Evolutionary conservation across 2,888 invertebrate species (phyloP).

Genomic region (Thalpophila matura): DNA sequence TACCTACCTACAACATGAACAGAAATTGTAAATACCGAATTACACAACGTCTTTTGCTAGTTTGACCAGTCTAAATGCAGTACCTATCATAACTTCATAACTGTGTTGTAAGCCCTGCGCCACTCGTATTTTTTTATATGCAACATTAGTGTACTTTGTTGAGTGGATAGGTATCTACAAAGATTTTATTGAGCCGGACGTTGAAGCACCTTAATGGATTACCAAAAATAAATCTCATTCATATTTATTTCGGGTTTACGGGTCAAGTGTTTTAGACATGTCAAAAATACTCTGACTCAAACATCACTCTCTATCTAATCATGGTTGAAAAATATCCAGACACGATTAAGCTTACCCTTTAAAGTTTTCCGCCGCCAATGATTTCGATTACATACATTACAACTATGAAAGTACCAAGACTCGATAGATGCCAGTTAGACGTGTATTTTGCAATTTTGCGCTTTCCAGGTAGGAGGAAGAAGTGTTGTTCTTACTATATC

Average conservation of each 20-base stretch:
- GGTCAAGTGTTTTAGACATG: conserved; percentile 68
- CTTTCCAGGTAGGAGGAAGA: conserved; percentile 72
- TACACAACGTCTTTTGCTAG: conserved; percentile 43
- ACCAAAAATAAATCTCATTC: conserved; percentile 67
- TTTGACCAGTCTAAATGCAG: conserved; percentile 37
- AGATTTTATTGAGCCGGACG: conserved; percentile 55
- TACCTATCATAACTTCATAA: conserved; percentile 26
- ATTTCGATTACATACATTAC: conserved; percentile 61
- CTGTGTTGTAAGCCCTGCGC: conserved; percentile 30
- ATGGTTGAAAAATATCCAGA: conserved; percentile 24
- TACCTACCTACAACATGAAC: conserved; percentile 26
- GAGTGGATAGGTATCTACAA: conserved; percentile 64
- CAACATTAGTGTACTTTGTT: conserved; percentile 60
- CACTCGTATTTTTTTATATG: conserved; percentile 45
- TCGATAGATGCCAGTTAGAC: conserved; percentile 69
- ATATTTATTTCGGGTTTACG: conserved; percentile 59
- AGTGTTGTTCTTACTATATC: conserved; percentile 61
- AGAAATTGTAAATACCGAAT: conserved; percentile 43
- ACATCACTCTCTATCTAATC: conserved; percentile 6
- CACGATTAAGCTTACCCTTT: conserved; percentile 33
- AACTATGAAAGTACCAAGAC: conserved; percentile 64
- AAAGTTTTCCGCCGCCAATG: conserved; percentile 48
- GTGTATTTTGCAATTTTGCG: conserved; percentile 76
- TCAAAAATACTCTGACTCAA: conserved; percentile 33
- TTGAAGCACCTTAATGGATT: conserved; percentile 59